A percentile compares a stretch with the other conserved stretches of the same genome.
phyloP scores from a whole-genome alignment of 2,888 invertebrate genomes.

The Hirtodrosophila trivittata region DNA sequence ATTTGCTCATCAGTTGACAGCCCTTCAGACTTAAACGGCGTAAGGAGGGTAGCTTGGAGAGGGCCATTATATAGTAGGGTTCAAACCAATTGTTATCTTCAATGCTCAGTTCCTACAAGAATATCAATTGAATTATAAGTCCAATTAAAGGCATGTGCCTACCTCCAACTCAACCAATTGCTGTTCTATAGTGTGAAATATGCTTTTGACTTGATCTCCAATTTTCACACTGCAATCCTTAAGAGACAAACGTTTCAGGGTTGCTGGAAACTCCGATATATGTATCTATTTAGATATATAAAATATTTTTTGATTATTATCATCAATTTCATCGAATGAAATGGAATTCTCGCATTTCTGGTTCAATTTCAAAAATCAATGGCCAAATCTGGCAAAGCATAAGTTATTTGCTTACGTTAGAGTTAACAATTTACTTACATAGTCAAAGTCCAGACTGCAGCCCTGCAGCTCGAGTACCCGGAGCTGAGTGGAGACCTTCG shows the following conservation, averaged over 20 bases:
- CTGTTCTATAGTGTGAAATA: conserved; percentile 82
- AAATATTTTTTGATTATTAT: not conserved
- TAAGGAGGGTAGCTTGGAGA: conserved; percentile 88
- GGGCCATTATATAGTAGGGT: conserved; percentile 88
- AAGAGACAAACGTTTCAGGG: conserved; percentile 86
- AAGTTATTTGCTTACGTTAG: no score
- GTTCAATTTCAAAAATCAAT: no score
- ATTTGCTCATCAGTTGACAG: conserved; percentile 88
- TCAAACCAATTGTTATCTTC: conserved; percentile 90
- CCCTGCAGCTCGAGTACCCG: conserved; percentile 78
- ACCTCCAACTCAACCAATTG: conserved; percentile 80
- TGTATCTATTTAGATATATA: conserved; percentile 84
- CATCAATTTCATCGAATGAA: no score
- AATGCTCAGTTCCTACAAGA: conserved; percentile 87
- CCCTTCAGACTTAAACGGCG: conserved; percentile 87
- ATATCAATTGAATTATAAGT: not conserved
- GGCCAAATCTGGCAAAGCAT: no score
- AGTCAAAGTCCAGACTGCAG: conserved; percentile 82
- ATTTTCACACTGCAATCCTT: conserved; percentile 79
- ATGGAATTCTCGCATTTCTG: no score
- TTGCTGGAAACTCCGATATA: conserved; percentile 87
- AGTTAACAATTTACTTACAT: conserved; percentile 54
- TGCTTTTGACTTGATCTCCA: conserved; percentile 71
- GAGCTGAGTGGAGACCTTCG: conserved; percentile 72
- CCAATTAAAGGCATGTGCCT: not conserved